These are phyloP conservation scores for Syngnathus floridae DNA, from an alignment of 2,113 vertebrate species.

Conservation along the genomic window DNA sequence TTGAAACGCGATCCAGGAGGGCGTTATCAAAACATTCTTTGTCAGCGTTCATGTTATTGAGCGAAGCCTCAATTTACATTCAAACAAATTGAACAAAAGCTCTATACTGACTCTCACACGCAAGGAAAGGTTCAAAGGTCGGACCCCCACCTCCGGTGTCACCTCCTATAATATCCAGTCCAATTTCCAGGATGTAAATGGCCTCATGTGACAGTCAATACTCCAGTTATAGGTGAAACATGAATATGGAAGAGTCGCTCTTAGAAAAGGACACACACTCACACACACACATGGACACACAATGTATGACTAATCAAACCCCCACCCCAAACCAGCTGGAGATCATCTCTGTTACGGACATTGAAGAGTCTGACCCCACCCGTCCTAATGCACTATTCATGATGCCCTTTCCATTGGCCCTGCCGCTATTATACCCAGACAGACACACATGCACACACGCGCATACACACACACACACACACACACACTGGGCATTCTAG, in stretches of 20 bases:
- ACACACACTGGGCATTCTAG: too few relatives aligned
- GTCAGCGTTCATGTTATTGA: constrained; percentile 8
- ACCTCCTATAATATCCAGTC: constrained; percentile 41
- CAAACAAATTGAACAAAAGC: background rate
- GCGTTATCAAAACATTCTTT: constrained; percentile 28
- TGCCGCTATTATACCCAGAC: constrained; percentile 4
- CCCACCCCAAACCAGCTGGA: constrained; percentile 52
- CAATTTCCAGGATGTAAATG: constrained; percentile 50
- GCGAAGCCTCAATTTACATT: constrained; percentile 16
- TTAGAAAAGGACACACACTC: background rate
- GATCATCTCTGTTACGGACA: constrained; percentile 55
- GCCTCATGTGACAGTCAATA: constrained; percentile 41
- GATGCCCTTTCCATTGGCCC: constrained; percentile 60
- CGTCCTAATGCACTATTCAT: constrained; percentile 78
- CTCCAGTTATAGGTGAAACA: constrained; percentile 29
- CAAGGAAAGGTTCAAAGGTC: constrained; percentile 42
- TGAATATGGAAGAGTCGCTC: constrained; percentile 53
- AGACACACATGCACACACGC: background rate
- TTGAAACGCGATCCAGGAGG: constrained; percentile 28
- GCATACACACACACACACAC: too few relatives aligned
- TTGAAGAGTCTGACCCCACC: constrained; percentile 41
- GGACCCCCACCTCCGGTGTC: constrained; percentile 15
- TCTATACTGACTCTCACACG: constrained; percentile 4
- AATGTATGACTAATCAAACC: constrained; percentile 14
- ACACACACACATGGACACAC: constrained; percentile 3